Evolutionary conservation across 2,113 vertebrate species (phyloP).

Genomic region (Channa maculata): DNA sequence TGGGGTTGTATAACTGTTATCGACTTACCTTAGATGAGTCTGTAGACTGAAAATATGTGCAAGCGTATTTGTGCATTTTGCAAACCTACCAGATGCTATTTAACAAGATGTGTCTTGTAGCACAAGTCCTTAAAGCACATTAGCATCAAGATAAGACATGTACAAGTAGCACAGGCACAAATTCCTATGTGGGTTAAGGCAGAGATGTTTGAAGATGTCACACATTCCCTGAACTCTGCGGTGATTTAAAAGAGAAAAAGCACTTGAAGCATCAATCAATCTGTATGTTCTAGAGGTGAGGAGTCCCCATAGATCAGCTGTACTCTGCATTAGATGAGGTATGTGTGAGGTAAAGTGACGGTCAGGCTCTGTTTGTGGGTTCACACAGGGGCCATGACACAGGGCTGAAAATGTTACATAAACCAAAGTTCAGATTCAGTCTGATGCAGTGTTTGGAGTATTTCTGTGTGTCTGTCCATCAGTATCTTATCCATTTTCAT

Average conservation of each 20-base stretch:
- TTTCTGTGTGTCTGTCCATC: background rate
- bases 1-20: no score
- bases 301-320: background rate
- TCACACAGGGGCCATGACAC: background rate
- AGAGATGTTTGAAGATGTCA: background rate
- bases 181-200: background rate
- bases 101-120: background rate
- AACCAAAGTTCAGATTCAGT: background rate
- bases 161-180: background rate
- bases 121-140: background rate
- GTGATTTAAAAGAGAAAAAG: background rate
- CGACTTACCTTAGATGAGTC: no score
- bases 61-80: no score
- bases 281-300: no score
- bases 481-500: background rate
- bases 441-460: background rate
- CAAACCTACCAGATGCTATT: no score
- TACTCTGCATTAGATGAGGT: background rate
- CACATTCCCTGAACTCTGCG: background rate
- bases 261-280: background rate
- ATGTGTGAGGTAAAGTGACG: conserved; percentile 2
- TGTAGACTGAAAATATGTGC: no score
- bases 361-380: background rate
- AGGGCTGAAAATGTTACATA: background rate
- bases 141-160: background rate